Base-by-base conservation (phyloP, 2,797 vertebrate genomes). In the Sebastes alutus region DNA sequence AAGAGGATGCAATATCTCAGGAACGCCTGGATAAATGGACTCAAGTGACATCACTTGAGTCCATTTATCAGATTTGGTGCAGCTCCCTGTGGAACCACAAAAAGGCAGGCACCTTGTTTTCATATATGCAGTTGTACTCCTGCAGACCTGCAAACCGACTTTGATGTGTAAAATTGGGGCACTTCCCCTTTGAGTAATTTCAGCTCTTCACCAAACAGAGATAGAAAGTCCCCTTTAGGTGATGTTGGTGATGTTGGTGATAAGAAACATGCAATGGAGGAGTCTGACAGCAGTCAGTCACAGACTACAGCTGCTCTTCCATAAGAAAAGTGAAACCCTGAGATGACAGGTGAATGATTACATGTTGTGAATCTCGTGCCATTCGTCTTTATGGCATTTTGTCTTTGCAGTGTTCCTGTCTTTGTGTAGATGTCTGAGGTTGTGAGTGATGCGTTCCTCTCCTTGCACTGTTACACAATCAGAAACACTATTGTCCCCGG, bases 401-500 rank as follows among this genome's bases (percentile, higher is more conserved):
- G 61, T 75, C 42, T n/a, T 63, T 63, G 9, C 35, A 38, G 69
- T 56, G n/a, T 72, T 46, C 49, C 70, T 76, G 58, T 78, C 62
- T 83, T 63, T 72, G 59, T 49, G 60, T 65, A 27, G 49, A 61
- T 12, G 12, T 60, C 35, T 59, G 29, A 35, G 55, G 46, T 30
- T 59, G 14, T 42, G 35, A 18, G 71, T 60, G 33, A 0, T 10
- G 18, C 22, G 49, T 64, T 56, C 76, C 29, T 68, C 54, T 25
- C 67, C 23, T 52, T 63, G 55, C 54, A 59, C 65, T 66, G 38
- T 77, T 88, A 78, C 72, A 74, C 83, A 78, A 78, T 78, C 83
- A 73, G 58, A 84, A 71, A 67, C 23, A 29, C 49, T 68, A 12
- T 61, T 61, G 59, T 77, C 69, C 33, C 8, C 54, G 16, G 73